phyloP scores from a whole-genome alignment of 2,888 invertebrate genomes.

The Plusia festucae region DNA sequence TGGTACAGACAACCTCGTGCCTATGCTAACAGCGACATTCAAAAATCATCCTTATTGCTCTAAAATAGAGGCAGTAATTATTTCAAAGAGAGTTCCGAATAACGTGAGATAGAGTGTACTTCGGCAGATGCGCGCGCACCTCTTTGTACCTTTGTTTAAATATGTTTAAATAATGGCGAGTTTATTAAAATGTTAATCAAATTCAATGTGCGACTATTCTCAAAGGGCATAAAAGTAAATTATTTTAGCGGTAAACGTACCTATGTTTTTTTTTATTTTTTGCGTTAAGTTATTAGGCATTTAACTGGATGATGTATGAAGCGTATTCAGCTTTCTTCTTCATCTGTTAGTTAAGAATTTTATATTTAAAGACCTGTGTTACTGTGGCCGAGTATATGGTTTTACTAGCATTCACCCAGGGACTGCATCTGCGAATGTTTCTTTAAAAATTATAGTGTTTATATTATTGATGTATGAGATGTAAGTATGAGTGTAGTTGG shows the following conservation, averaged over 20 bases:
- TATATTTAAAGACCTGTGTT: not conserved
- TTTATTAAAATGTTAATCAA: constrained; percentile 60
- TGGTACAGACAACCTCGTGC: constrained; percentile 15
- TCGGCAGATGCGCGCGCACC: constrained; percentile 45
- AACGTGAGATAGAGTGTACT: not conserved
- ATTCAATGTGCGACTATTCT: constrained; percentile 57
- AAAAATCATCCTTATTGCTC: not conserved
- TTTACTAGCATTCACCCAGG: too few relatives aligned
- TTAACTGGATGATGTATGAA: constrained; percentile 35
- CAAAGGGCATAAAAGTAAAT: constrained; percentile 52
- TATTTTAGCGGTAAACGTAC: constrained; percentile 42
- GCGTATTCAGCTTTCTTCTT: constrained; percentile 11
- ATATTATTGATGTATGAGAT: too few relatives aligned
- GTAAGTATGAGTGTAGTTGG: too few relatives aligned
- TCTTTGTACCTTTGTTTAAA: constrained; percentile 54
- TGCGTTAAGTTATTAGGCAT: constrained; percentile 33
- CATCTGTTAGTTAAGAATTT: constrained; percentile 13
- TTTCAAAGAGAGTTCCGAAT: not conserved
- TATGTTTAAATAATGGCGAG: constrained; percentile 55
- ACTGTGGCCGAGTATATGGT: too few relatives aligned
- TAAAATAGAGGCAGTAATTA: not conserved
- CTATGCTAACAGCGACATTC: not conserved
- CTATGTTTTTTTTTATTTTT: constrained; percentile 39
- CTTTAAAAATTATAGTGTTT: too few relatives aligned
- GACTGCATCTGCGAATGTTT: too few relatives aligned